These are phyloP conservation scores for Glareola pratincola DNA, from an alignment of 2,113 vertebrate species.

Conservation along the genomic window DNA sequence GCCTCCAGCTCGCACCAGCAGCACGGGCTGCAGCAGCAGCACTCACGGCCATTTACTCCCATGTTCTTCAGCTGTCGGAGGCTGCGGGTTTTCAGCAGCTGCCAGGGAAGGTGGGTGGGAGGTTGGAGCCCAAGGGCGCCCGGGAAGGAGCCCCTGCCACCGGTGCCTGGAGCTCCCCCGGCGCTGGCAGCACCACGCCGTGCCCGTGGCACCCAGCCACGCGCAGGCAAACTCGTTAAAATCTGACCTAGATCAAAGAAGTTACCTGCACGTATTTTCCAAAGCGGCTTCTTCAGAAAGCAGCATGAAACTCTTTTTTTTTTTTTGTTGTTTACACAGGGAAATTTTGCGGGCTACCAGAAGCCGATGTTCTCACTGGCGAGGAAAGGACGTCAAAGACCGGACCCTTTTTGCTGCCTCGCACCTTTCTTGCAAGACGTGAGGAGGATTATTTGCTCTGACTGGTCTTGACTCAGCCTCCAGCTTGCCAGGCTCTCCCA, in stretches of 20 bases:
- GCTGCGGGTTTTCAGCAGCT: background rate
- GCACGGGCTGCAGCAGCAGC: background rate
- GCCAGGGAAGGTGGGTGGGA: background rate
- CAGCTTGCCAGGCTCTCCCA: background rate
- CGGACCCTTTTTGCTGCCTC: background rate
- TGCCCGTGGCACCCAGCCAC: conserved; percentile 27
- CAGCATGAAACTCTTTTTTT: background rate
- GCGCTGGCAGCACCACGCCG: background rate
- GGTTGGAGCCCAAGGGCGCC: background rate
- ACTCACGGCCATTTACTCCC: background rate
- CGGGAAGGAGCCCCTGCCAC: background rate
- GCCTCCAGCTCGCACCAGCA: background rate
- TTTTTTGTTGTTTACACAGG: conserved; percentile 5
- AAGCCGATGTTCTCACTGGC: background rate
- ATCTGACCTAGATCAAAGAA: conserved; percentile 47
- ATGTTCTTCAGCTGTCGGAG: background rate
- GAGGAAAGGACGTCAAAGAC: background rate
- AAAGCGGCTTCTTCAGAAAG: conserved; percentile 27
- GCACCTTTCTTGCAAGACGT: background rate
- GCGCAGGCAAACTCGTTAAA: background rate
- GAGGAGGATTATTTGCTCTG: background rate
- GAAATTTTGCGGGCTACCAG: background rate
- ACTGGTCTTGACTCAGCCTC: background rate
- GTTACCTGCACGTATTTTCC: background rate
- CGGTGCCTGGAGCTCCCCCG: background rate